Conservation (phyloP, 2,797 vertebrate species). For the Champsocephalus esox region DNA sequence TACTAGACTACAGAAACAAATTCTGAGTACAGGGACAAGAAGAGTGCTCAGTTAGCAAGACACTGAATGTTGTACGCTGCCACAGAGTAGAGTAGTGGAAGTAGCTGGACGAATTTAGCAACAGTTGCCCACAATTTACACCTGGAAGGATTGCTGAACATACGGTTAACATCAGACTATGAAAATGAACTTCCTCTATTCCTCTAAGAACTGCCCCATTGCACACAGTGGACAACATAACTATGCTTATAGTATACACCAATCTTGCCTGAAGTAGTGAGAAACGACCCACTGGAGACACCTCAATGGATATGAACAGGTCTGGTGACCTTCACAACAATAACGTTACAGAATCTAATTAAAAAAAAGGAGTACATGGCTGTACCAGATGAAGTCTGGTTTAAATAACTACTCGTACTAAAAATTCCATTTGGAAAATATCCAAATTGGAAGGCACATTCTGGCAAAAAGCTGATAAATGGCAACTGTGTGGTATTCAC, state of each 20-base stretch:
- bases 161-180: not conserved
- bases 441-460: slow-evolving; percentile 48
- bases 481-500: slow-evolving; percentile 33
- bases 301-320: slow-evolving; percentile 32
- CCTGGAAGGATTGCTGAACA: not conserved
- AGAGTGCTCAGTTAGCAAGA: not conserved
- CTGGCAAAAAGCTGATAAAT: slow-evolving; percentile 25
- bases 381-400: slow-evolving; percentile 23
- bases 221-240: not conserved
- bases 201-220: not conserved
- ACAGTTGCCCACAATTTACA: not conserved
- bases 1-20: slow-evolving; percentile 7
- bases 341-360: slow-evolving; percentile 8
- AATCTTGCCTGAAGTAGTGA: not conserved
- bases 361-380: slow-evolving; percentile 17
- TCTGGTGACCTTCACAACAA: not conserved
- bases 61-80: not conserved
- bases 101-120: not conserved
- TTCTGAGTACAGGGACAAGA: not conserved
- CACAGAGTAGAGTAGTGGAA: slow-evolving; percentile 10
- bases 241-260: not conserved
- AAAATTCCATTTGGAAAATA: slow-evolving; percentile 21
- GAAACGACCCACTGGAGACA: slow-evolving; percentile 38
- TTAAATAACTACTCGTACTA: not conserved
- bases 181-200: not conserved